Evolutionary conservation across 2,888 invertebrate species (phyloP).

Genomic region (Octodonta nipae): DNA sequence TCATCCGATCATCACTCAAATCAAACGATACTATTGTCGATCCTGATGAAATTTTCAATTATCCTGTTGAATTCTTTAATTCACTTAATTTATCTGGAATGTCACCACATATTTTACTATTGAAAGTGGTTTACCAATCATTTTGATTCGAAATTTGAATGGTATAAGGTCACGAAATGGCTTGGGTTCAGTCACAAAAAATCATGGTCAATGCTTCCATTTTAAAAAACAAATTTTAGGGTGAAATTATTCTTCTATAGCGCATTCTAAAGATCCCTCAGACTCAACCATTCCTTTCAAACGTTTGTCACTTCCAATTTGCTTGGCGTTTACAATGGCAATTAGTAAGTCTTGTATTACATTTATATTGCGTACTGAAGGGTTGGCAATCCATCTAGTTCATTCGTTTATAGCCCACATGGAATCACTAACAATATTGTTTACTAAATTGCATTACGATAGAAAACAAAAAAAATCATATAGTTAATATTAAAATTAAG

Average conservation of each 20-base stretch:
- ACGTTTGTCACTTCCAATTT: slow-evolving; percentile 6
- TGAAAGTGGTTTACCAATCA: no score
- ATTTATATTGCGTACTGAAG: slow-evolving; percentile 3
- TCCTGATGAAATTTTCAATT: slow-evolving; percentile 10
- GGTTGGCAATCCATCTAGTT: neutral
- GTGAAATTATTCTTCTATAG: slow-evolving; percentile 8
- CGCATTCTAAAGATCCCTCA: slow-evolving; percentile 8
- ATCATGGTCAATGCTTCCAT: neutral
- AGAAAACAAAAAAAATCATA: no score
- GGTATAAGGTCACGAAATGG: slow-evolving; percentile 10
- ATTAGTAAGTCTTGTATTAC: slow-evolving; percentile 2
- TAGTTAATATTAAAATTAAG: no score
- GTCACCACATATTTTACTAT: slow-evolving; percentile 11
- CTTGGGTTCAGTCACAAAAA: slow-evolving; percentile 7
- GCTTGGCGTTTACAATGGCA: slow-evolving; percentile 3
- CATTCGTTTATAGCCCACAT: slow-evolving; percentile 1
- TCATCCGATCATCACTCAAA: slow-evolving; percentile 1
- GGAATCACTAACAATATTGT: no score
- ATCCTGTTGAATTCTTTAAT: slow-evolving; percentile 12
- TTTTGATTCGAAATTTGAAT: slow-evolving; percentile 10
- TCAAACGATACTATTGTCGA: slow-evolving; percentile 12
- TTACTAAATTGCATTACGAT: slow-evolving; percentile 1
- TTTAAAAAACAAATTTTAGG: neutral
- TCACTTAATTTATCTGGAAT: slow-evolving; percentile 9
- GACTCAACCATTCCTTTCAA: slow-evolving; percentile 7